Evolutionary conservation across 2,888 invertebrate genomes (phyloP).

Genomic region (Dendrolimus houi): DNA sequence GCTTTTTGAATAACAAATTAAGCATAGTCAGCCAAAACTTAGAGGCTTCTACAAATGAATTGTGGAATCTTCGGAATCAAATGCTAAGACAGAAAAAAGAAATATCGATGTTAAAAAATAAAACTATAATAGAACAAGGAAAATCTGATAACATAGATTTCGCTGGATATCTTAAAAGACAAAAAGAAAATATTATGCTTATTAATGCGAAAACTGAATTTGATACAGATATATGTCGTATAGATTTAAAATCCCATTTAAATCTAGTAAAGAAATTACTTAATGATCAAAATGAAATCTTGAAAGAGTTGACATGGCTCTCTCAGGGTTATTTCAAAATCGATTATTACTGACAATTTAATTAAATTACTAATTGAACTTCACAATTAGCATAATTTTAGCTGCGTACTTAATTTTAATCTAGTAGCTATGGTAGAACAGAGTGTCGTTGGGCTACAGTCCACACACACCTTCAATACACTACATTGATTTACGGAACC

Average conservation of each 20-base stretch:
- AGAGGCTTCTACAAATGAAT: slow-evolving; percentile 23
- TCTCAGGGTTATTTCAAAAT: slow-evolving; percentile 12
- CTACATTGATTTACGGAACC: too few relatives aligned
- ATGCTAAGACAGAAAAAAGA: slow-evolving; percentile 22
- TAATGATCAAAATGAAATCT: slow-evolving; percentile 34
- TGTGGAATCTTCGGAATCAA: slow-evolving; percentile 23
- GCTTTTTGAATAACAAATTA: slow-evolving; percentile 39
- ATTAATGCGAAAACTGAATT: neutral
- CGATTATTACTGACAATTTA: neutral
- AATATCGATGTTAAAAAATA: slow-evolving; percentile 11
- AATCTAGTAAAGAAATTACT: slow-evolving; percentile 36
- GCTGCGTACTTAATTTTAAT: too few relatives aligned
- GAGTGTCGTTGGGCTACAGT: too few relatives aligned
- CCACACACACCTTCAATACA: too few relatives aligned
- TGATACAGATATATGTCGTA: slow-evolving; percentile 5
- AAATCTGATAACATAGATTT: slow-evolving; percentile 10
- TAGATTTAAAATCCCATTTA: slow-evolving; percentile 36
- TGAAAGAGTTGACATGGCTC: slow-evolving; percentile 33
- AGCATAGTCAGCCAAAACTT: slow-evolving; percentile 34
- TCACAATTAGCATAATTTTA: too few relatives aligned
- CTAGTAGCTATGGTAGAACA: too few relatives aligned
- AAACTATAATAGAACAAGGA: slow-evolving; percentile 5
- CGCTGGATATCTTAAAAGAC: slow-evolving; percentile 4
- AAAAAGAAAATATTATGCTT: neutral
- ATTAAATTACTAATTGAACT: too few relatives aligned